Percentiles rank a stretch among this genome's conserved stretches.
Conservation (phyloP, 2,113 vertebrate genomes). For the Prunella himalayana region DNA sequence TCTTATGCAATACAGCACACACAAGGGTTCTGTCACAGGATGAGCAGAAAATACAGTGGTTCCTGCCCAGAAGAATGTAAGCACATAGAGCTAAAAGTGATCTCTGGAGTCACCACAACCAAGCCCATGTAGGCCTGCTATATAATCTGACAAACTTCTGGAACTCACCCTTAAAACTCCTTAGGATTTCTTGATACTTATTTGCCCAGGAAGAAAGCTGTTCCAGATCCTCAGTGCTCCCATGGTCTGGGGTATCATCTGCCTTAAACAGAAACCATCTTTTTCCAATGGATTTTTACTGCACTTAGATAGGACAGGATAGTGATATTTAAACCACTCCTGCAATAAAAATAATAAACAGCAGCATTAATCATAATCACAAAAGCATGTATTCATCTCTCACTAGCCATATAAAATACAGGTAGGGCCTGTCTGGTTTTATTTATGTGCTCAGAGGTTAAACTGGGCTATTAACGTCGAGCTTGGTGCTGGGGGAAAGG, state of each 20-base stretch:
- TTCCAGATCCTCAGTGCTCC: background rate
- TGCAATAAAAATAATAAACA: conserved; percentile 52
- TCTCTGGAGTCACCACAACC: background rate
- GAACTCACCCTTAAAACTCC: background rate
- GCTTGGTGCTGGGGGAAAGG: background rate
- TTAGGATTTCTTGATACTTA: background rate
- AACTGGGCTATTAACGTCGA: background rate
- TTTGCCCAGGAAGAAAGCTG: background rate
- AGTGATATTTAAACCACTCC: background rate
- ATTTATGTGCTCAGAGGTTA: conserved; percentile 42
- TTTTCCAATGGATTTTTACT: background rate
- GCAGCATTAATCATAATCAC: conserved; percentile 33
- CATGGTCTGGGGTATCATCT: background rate
- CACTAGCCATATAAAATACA: conserved; percentile 19
- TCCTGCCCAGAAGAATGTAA: background rate
- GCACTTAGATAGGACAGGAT: background rate
- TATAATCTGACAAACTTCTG: background rate
- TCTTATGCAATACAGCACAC: background rate
- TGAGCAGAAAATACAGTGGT: background rate
- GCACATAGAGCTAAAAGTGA: background rate
- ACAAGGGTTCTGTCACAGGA: background rate
- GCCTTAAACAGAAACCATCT: background rate
- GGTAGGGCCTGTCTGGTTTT: conserved; percentile 18
- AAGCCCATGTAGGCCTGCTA: background rate
- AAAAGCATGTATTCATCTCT: conserved; percentile 41